A percentile compares a stretch with the other conserved stretches of the same genome.
phyloP scores from a whole-genome alignment of 2,113 vertebrate species.

The Octodon degus region DNA sequence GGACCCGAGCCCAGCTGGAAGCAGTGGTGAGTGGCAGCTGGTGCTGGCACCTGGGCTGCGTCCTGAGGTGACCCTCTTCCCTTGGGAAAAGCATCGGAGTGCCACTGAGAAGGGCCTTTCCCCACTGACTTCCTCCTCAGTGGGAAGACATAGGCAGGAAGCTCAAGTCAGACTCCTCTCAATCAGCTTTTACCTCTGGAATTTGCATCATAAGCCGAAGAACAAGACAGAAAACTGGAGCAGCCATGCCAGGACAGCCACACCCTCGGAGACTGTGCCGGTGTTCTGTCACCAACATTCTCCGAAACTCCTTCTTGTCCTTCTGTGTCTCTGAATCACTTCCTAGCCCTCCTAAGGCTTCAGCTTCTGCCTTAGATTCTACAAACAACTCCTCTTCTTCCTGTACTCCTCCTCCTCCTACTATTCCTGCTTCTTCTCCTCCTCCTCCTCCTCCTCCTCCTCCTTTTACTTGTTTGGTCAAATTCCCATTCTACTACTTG shows the following conservation, averaged over 20 bases:
- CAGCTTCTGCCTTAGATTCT: neutral
- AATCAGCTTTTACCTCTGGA: neutral
- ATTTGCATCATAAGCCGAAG: slow-evolving; percentile 15
- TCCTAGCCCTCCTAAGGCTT: neutral
- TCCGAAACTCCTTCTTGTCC: neutral
- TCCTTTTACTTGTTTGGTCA: neutral
- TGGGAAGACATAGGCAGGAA: neutral
- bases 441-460: fast-evolving
- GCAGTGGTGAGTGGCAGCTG: neutral
- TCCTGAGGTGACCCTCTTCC: neutral
- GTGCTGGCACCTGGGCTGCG: neutral
- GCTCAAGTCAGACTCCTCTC: neutral
- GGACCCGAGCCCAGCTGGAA: neutral
- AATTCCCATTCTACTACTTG: slow-evolving; percentile 40
- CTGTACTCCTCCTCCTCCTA: fast-evolving
- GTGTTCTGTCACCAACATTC: neutral
- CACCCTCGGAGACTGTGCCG: neutral
- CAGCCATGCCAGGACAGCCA: neutral
- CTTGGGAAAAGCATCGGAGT: neutral
- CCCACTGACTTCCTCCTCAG: neutral
- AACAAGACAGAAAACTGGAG: neutral
- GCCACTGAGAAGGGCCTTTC: neutral
- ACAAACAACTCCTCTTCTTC: neutral
- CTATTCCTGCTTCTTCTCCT: fast-evolving
- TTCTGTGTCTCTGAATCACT: neutral